These are phyloP conservation scores for Asteroscopus sphinx DNA, from an alignment of 2,888 invertebrate species.

Conservation along the genomic window DNA sequence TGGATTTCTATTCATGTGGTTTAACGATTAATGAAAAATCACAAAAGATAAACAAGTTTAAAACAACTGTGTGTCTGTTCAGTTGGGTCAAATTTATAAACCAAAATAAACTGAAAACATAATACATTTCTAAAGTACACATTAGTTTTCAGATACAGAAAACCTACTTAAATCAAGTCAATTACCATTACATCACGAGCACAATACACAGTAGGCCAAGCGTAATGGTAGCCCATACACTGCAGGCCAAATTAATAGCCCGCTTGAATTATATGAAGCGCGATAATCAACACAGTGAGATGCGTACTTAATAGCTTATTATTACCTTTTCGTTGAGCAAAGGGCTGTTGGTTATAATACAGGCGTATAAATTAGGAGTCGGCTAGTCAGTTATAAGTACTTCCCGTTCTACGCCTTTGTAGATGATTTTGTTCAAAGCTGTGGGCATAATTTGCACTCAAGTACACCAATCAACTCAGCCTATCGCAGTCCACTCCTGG, in stretches of 20 bases:
- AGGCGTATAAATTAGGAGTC: constrained; percentile 32
- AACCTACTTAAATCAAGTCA: constrained; percentile 44
- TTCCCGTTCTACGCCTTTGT: constrained; percentile 26
- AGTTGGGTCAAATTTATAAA: no score
- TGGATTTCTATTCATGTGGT: no score
- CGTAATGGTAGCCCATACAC: constrained; percentile 48
- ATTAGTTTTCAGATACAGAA: constrained; percentile 2
- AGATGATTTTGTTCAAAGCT: background rate
- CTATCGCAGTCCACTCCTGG: no score
- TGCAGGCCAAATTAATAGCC: constrained; percentile 53
- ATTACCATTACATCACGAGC: constrained; percentile 33
- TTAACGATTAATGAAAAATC: no score
- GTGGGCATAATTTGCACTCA: no score
- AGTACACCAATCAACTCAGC: no score
- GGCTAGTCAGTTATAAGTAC: constrained; percentile 20
- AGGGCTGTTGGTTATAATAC: constrained; percentile 34
- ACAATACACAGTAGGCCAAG: constrained; percentile 40
- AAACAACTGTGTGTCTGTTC: no score
- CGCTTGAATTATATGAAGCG: constrained; percentile 48
- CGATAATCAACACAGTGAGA: constrained; percentile 57
- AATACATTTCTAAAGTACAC: background rate
- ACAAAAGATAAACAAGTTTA: no score
- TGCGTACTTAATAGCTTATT: constrained; percentile 51
- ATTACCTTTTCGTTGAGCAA: constrained; percentile 49
- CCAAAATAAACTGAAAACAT: background rate